Evolutionary conservation across 1,140 invertebrate species (phyloP), one percentile per base, ranked within the genome.

Genomic region (Ips typographus): DNA sequence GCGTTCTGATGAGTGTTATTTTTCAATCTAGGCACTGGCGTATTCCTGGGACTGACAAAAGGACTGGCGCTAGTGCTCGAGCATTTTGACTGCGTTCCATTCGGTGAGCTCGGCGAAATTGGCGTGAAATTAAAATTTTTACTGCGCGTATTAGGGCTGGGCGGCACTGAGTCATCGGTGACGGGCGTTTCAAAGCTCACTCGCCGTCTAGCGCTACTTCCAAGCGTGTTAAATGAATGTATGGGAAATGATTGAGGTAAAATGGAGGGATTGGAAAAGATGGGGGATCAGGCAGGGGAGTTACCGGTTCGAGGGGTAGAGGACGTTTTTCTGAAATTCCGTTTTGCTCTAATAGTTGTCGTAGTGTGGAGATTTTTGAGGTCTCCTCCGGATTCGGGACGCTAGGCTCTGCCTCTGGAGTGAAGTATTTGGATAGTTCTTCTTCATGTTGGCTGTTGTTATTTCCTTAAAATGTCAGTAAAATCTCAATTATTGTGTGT

Each of bases 11-110:
- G 64, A 52, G 57, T 65, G 47, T 56, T 71, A 66, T 75, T 71
- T 72, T 78, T 77, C 67, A 72, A 77, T 70, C 90, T 82, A 6
- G 87, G 86, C 1, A 90, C 85, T 1, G 91, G 90, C 1, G 91
- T 93, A 69, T 89, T 88, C 38, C 91, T 83, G 1, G 92, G 93
- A 74, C 92, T 94, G 1, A 94, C 91, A 78, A 94, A 94, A 1
- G 91, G 92, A 78, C 90, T 92, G n/a, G 87, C 87, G 64, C 84
- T 85, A 2, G 85, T 83, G 40, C 83, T 84, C 65, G 79, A 87
- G 72, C 78, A 85, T 74, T 83, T 84, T 2, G 82, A 84, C 42
- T 82, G 80, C 44, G 77, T 80, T 73, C 81, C 84, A 53, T 84
- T 84, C 36, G 86, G 87, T 2, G 84, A 86, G 62, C 88, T 86